Conservation (phyloP, 2,797 vertebrate species). For the Benthosema pterotum region DNA sequence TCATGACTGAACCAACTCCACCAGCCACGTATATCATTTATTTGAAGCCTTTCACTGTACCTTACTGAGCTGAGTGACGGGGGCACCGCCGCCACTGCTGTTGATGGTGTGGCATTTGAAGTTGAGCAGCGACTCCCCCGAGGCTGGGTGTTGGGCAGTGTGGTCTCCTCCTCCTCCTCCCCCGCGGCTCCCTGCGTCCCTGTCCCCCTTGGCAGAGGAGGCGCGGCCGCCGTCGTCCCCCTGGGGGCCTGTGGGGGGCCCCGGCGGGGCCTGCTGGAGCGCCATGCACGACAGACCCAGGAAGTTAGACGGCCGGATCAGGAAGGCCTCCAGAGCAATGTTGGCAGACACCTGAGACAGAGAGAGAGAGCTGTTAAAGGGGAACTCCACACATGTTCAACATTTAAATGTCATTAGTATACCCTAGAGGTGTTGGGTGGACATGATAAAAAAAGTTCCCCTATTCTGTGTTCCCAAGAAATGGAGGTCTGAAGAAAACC, state of each 20-base stretch:
- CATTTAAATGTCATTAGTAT: too few relatives aligned
- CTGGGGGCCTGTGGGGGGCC: slow-evolving; percentile 36
- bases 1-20: too few relatives aligned
- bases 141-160: too few relatives aligned
- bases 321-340: slow-evolving; percentile 87
- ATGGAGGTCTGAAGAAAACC: too few relatives aligned
- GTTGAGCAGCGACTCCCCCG: slow-evolving; percentile 79
- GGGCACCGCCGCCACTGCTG: slow-evolving; percentile 75
- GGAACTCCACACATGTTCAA: too few relatives aligned
- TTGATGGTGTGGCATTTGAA: slow-evolving; percentile 89
- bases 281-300: slow-evolving; percentile 87
- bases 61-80: slow-evolving; percentile 84
- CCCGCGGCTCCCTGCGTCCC: slow-evolving; percentile 20
- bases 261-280: slow-evolving; percentile 74
- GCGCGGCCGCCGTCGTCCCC: slow-evolving; percentile 50
- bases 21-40: too few relatives aligned
- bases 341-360: slow-evolving; percentile 82
- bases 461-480: too few relatives aligned
- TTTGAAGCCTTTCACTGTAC: slow-evolving; percentile 66
- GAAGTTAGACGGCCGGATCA: slow-evolving; percentile 83
- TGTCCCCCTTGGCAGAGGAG: slow-evolving; percentile 51
- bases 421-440: too few relatives aligned
- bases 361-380: too few relatives aligned
- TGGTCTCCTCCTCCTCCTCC: too few relatives aligned
- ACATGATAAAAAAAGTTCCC: too few relatives aligned